Evolutionary conservation across 2,888 invertebrate species (phyloP).

Genomic region (Adineta ricciae): DNA sequence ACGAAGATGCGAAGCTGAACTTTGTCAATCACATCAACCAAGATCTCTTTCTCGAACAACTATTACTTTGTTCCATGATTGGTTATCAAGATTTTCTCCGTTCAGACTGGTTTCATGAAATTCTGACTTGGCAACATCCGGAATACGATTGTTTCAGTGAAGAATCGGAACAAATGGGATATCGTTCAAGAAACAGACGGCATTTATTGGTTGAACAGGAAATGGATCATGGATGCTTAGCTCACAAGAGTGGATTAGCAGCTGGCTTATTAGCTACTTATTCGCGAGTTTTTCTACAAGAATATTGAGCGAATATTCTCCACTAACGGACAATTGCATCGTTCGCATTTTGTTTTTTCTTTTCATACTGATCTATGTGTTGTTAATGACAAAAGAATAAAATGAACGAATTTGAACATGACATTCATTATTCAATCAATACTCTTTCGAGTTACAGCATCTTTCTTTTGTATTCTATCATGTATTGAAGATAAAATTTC

Average conservation of each 20-base stretch:
- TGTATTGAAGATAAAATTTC: background rate
- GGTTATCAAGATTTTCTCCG: background rate
- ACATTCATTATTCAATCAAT: no score
- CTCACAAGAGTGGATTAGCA: background rate
- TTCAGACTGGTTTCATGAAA: background rate
- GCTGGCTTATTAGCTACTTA: background rate
- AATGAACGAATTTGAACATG: no score
- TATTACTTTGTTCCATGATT: background rate
- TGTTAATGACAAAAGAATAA: no score
- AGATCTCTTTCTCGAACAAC: background rate
- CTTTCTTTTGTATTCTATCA: background rate
- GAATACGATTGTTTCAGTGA: background rate
- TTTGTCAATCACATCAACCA: background rate
- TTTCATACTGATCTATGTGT: no score
- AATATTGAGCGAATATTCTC: background rate
- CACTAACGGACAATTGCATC: no score
- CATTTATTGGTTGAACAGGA: background rate
- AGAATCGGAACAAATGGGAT: background rate
- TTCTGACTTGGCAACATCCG: background rate
- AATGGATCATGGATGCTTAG: background rate
- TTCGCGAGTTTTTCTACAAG: background rate
- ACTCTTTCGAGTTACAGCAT: no score
- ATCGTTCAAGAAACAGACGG: background rate
- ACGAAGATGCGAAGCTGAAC: background rate
- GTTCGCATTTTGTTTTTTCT: no score